phyloP scores from a whole-genome alignment of 2,113 vertebrate species.

The Erinaceus europaeus region DNA sequence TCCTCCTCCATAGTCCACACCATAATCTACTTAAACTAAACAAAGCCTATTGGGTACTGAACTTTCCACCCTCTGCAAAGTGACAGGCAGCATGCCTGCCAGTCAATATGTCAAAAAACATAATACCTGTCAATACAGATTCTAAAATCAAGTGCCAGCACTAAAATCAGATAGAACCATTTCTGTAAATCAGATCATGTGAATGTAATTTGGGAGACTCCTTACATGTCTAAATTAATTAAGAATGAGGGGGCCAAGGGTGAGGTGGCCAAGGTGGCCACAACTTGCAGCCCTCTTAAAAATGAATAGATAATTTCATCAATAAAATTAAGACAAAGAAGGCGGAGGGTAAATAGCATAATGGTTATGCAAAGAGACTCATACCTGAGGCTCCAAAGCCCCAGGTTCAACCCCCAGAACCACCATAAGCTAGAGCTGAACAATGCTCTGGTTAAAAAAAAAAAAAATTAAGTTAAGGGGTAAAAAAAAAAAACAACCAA shows the following conservation, averaged over 20 bases:
- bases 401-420: too few species aligned
- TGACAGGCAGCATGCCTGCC: neutral
- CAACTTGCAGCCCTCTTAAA: too few species aligned
- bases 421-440: too few species aligned
- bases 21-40: slow-evolving; percentile 77
- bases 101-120: neutral
- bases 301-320: too few species aligned
- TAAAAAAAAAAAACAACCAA: too few species aligned
- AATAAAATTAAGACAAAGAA: neutral
- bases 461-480: too few species aligned
- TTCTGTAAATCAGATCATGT: neutral
- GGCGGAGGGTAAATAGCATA: too few species aligned
- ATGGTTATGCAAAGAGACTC: too few species aligned
- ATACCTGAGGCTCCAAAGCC: too few species aligned
- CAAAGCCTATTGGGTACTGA: slow-evolving; percentile 61
- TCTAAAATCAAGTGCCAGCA: neutral
- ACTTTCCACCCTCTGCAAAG: slow-evolving; percentile 34
- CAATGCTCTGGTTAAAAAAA: too few species aligned
- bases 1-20: slow-evolving; percentile 66
- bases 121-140: neutral
- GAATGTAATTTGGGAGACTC: neutral
- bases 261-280: too few species aligned
- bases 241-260: too few species aligned
- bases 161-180: neutral
- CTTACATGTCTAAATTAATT: neutral